These are phyloP conservation scores for Rhea americana DNA, from an alignment of 2,113 vertebrate species.

Conservation along the genomic window DNA sequence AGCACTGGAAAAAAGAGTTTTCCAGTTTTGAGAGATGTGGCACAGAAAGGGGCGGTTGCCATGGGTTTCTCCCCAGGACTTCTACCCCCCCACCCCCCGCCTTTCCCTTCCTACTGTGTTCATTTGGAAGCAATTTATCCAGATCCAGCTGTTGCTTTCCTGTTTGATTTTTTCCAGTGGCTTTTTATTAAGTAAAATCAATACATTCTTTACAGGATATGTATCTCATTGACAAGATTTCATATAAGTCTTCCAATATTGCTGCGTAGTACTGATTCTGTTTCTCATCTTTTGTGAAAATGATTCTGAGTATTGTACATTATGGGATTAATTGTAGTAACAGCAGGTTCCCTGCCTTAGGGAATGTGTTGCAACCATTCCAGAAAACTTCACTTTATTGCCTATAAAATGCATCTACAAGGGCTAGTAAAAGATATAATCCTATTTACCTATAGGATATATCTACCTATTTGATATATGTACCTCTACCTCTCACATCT, in stretches of 20 bases:
- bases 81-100: too few relatives aligned
- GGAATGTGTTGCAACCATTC: neutral
- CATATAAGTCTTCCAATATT: neutral
- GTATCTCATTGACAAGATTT: neutral
- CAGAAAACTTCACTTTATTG: neutral
- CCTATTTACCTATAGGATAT: neutral
- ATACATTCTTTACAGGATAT: neutral
- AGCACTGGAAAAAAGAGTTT: neutral
- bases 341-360: neutral
- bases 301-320: neutral
- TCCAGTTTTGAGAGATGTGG: neutral
- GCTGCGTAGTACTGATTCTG: neutral
- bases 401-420: neutral
- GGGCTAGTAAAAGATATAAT: neutral
- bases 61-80: neutral
- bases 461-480: neutral
- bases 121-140: neutral
- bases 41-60: conserved; percentile 22
- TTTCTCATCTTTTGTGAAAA: neutral
- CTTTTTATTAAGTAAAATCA: neutral
- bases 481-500: neutral
- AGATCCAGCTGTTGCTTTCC: conserved; percentile 1
- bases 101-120: neutral
- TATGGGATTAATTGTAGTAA: neutral
- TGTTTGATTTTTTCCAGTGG: neutral